Conservation (phyloP, 1,140 invertebrate genomes). For the Eueides isabella region DNA sequence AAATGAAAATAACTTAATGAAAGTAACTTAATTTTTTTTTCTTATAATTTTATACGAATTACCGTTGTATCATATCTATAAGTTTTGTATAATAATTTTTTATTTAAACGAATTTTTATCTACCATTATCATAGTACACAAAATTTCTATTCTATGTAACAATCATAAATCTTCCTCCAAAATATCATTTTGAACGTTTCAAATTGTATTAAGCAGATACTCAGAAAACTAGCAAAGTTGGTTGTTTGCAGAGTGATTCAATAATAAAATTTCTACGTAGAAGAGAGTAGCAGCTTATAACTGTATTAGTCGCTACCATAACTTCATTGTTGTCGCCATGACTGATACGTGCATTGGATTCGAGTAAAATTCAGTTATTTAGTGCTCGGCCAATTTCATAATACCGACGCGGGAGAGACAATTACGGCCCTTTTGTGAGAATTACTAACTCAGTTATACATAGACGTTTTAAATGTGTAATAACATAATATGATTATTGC, state of each 20-base stretch:
- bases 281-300: conserved; percentile 33
- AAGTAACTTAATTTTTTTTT: too few species aligned
- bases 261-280: conserved; percentile 22
- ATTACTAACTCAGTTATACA: conserved; percentile 12
- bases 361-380: conserved; percentile 35
- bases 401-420: conserved; percentile 24
- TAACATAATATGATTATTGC: neutral
- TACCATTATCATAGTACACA: neutral
- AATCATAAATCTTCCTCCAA: neutral
- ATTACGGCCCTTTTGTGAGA: conserved; percentile 10
- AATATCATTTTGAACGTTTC: neutral
- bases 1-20: too few species aligned
- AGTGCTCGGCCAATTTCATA: conserved; percentile 32
- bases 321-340: conserved; percentile 38
- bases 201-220: conserved; percentile 8
- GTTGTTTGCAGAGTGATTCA: conserved; percentile 22
- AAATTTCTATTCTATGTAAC: neutral
- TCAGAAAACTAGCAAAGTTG: conserved; percentile 17
- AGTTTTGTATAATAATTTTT: too few species aligned
- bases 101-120: neutral
- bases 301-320: conserved; percentile 29
- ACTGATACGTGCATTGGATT: conserved; percentile 41
- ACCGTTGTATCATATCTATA: too few species aligned
- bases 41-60: too few species aligned
- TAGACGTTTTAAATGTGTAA: conserved; percentile 5